Evolutionary conservation across 2,113 vertebrate genomes (phyloP).

Genomic region (Excalfactoria chinensis): DNA sequence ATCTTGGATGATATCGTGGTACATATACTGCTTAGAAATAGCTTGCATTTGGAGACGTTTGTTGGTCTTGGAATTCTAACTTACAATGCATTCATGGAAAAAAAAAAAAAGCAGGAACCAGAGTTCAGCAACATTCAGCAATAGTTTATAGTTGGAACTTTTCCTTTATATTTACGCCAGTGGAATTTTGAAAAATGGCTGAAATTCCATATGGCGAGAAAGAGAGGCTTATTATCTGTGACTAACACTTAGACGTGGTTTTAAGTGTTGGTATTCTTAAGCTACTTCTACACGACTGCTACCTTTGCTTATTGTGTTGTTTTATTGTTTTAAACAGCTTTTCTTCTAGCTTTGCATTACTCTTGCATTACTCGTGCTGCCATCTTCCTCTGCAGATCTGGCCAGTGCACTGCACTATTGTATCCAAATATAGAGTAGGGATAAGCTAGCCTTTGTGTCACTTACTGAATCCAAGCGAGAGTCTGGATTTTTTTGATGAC

Average conservation of each 20-base stretch:
- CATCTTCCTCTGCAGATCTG: neutral
- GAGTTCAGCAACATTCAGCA: slow-evolving; percentile 33
- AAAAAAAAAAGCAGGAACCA: slow-evolving; percentile 27
- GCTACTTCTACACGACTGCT: neutral
- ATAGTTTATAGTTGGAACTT: slow-evolving; percentile 55
- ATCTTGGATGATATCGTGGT: neutral
- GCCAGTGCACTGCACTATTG: neutral
- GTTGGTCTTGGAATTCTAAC: slow-evolving; percentile 63
- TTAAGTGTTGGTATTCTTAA: neutral
- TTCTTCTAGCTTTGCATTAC: neutral
- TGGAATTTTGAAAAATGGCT: slow-evolving; percentile 57
- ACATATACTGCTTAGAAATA: slow-evolving; percentile 25
- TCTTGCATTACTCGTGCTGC: neutral
- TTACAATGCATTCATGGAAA: slow-evolving; percentile 41
- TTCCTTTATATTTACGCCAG: slow-evolving; percentile 53
- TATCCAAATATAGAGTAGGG: fast-evolving
- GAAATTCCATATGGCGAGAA: slow-evolving; percentile 1
- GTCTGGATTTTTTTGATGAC: neutral
- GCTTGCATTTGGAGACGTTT: slow-evolving; percentile 4
- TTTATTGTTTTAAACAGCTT: neutral
- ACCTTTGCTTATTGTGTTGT: fast-evolving
- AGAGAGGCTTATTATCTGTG: neutral
- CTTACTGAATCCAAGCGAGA: neutral
- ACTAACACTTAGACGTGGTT: neutral
- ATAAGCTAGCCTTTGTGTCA: neutral